Conservation (phyloP, 2,888 invertebrate genomes). For the Volucella bombylans region DNA sequence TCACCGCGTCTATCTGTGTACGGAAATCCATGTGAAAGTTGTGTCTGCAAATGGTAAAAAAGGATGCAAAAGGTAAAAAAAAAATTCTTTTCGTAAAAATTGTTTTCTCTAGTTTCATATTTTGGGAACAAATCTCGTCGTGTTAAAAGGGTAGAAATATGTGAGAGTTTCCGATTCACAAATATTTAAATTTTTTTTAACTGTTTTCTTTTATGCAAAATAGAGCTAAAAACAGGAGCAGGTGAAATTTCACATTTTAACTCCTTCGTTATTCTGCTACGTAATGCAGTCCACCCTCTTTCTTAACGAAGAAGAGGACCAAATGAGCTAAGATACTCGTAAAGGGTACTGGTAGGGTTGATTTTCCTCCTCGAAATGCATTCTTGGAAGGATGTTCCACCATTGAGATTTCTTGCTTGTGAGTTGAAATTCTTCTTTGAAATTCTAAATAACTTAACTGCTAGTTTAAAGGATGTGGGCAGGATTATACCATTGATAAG, state of each 20-base stretch:
- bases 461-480: conserved; percentile 64
- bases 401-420: conserved; percentile 67
- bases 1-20: conserved; percentile 85
- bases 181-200: conserved; percentile 65
- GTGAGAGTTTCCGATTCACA: conserved; percentile 55
- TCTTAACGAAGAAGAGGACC: conserved; percentile 34
- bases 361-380: conserved; percentile 59
- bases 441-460: conserved; percentile 72
- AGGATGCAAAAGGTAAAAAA: conserved; percentile 42
- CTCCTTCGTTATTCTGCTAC: conserved; percentile 18
- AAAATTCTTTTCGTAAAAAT: conserved; percentile 34
- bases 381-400: conserved; percentile 62
- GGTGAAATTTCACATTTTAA: conserved; percentile 51
- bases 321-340: conserved; percentile 4
- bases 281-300: conserved; percentile 61
- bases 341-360: conserved; percentile 20
- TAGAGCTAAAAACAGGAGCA: conserved; percentile 16
- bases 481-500: conserved; percentile 67
- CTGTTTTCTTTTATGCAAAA: conserved; percentile 12
- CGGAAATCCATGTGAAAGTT: conserved; percentile 86
- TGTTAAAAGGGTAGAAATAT: conserved; percentile 38
- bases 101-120: conserved; percentile 35
- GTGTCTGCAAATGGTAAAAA: conserved; percentile 78
- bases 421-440: conserved; percentile 70
- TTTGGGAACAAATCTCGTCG: conserved; percentile 52